Percentiles rank a stretch among this genome's conserved stretches.
phyloP scores from a whole-genome alignment of 2,113 vertebrate species.

The Leucopsar rothschildi region DNA sequence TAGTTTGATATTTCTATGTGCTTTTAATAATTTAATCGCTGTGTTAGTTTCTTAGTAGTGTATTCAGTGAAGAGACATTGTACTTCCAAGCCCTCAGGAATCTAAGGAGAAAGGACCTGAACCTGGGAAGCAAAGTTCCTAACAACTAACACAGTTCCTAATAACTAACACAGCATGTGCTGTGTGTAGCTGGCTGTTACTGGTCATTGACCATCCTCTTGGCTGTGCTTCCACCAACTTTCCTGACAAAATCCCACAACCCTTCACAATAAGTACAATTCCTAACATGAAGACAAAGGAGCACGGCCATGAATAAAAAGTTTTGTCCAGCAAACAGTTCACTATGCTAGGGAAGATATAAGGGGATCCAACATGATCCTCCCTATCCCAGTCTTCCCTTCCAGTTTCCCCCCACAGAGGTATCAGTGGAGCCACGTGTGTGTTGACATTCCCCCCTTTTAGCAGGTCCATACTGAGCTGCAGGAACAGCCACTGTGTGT shows the following conservation, averaged over 20 bases:
- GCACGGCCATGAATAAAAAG: background rate
- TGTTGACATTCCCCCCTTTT: background rate
- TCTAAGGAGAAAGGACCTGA: background rate
- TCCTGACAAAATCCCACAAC: background rate
- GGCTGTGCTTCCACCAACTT: background rate
- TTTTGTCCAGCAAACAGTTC: background rate
- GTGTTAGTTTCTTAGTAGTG: background rate
- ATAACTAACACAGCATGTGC: background rate
- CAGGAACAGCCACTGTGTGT: background rate
- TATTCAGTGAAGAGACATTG: background rate
- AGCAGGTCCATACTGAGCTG: background rate
- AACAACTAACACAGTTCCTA: background rate
- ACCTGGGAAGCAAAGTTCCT: background rate
- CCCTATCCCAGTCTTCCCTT: background rate
- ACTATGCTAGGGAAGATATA: background rate
- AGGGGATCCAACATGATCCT: background rate
- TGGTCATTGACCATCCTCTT: background rate
- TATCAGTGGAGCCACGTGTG: rapidly evolving
- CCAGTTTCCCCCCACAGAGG: background rate
- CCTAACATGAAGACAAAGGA: background rate
- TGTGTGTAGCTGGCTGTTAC: background rate
- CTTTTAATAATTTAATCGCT: background rate
- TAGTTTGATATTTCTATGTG: background rate
- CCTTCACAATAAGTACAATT: background rate
- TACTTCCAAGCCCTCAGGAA: background rate